Base-by-base conservation (phyloP, 1,140 invertebrate species). In the Scaptomyza graminum region DNA sequence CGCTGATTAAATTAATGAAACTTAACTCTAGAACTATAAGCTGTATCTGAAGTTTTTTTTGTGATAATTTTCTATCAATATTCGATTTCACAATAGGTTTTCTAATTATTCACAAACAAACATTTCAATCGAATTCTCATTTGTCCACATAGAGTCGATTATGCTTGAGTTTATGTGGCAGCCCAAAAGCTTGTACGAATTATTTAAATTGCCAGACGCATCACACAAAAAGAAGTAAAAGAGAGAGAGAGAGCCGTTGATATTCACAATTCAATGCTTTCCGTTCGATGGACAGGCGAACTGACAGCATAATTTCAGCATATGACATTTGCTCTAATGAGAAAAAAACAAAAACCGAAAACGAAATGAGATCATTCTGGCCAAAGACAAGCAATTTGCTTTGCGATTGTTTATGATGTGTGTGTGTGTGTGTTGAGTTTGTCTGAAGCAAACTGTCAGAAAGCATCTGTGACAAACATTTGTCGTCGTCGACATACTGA, bases 251-350 rank as follows among this genome's bases (percentile, higher is more conserved):
- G 7, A n/a, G 8, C 28, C 28, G 63, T 64, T 68, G 71, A 49
- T 9, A 64, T 82, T 82, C 61, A 76, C 65, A 74, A 66, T 44
- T 69, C 66, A 71, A 78, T 77, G 70, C 46, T 28, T 47, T 22
- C 66, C 46, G 37, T 47, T 22, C 66, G 44, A 61, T 47, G 67
- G 74, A 85, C 82, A 79, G 49, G 22, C 54, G 8, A 79, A 87
- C 63, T 88, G 83, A 89, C 83, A 88, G 76, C 79, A 83, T 83
- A 74, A 88, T 88, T 88, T 88, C 76, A 79, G 50, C 73, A 83
- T 70, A 74, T 89, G 83, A 89, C 83, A 88, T 83, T 52, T 55
- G 72, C 63, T 79, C 79, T 83, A 79, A 89, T 88, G 76, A 69
- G 56, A 78, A 79, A 85, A 81, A 31, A 22, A 1, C n/a, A n/a